Evolutionary conservation across 1,140 invertebrate species (phyloP).

Genomic region (silkworm (Bombyx mori)): DNA sequence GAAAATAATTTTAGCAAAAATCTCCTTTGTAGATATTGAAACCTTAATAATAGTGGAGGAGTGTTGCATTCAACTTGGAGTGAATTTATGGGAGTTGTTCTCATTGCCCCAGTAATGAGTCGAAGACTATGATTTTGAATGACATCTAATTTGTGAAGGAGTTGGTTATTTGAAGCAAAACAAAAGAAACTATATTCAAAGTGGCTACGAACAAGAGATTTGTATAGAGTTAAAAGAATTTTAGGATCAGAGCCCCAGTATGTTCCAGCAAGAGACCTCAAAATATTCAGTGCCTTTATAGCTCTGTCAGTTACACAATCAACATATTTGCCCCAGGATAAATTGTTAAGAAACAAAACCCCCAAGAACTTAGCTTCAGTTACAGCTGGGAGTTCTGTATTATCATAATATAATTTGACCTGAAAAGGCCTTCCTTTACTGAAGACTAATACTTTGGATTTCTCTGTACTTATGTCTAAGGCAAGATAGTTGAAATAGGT

Average conservation of each 20-base stretch:
- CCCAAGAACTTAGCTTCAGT: constrained; percentile 13
- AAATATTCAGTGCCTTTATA: constrained; percentile 16
- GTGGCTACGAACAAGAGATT: constrained; percentile 16
- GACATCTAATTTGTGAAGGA: constrained; percentile 13
- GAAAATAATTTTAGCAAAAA: background rate
- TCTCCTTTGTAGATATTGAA: constrained; percentile 10
- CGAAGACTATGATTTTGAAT: constrained; percentile 15
- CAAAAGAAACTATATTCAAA: constrained; percentile 22
- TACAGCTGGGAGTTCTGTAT: background rate
- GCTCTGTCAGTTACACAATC: constrained; percentile 3
- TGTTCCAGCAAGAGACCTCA: constrained; percentile 12
- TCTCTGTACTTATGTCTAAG: constrained; percentile 8
- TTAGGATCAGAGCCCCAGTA: constrained; percentile 17
- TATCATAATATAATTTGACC: constrained; percentile 3
- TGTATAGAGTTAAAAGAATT: constrained; percentile 16
- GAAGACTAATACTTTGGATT: constrained; percentile 13
- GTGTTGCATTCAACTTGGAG: constrained; percentile 16
- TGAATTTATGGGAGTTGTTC: constrained; percentile 14
- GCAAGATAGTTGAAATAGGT: constrained; percentile 13
- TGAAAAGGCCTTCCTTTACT: background rate
- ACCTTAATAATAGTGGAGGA: constrained; percentile 10
- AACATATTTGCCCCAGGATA: constrained; percentile 14
- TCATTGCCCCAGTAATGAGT: constrained; percentile 15
- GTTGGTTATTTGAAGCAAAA: constrained; percentile 8
- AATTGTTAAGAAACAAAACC: constrained; percentile 15